Evolutionary conservation across 2,113 vertebrate genomes (phyloP).

Genomic region (Pygoscelis antarcticus): DNA sequence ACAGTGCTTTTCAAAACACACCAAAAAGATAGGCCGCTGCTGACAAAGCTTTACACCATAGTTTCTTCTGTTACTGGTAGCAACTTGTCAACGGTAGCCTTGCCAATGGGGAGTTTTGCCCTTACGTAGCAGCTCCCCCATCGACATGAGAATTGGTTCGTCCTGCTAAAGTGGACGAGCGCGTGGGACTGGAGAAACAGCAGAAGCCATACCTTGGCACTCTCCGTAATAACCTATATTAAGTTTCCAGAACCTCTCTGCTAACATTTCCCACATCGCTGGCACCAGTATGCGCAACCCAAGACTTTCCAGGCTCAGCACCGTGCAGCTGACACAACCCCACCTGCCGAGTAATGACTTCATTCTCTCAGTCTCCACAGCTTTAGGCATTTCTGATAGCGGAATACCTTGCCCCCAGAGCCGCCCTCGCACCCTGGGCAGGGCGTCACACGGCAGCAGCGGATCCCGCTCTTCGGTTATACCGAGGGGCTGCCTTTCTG

Average conservation of each 20-base stretch:
- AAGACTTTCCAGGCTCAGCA: neutral
- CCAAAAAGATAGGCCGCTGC: neutral
- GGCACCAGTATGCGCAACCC: neutral
- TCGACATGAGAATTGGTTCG: rapidly evolving
- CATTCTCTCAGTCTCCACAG: neutral
- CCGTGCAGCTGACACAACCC: neutral
- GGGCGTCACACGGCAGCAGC: neutral
- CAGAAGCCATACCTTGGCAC: neutral
- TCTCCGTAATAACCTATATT: neutral
- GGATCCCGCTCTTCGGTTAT: rapidly evolving
- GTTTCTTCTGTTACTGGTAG: neutral
- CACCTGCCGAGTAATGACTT: neutral
- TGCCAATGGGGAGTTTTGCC: neutral
- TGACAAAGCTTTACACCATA: neutral
- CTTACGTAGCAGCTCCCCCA: neutral
- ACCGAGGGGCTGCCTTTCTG: neutral
- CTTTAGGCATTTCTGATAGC: neutral
- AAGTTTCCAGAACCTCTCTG: neutral
- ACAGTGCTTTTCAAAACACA: neutral
- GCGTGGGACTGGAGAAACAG: neutral
- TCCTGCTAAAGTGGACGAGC: rapidly evolving
- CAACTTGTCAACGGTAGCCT: neutral
- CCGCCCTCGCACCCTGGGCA: neutral
- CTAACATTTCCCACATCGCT: neutral
- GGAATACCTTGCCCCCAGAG: neutral